These are phyloP conservation scores for Bergia sp. DNA, from an alignment of 92 coral and sea anemone genomes.

Conservation along the genomic window DNA sequence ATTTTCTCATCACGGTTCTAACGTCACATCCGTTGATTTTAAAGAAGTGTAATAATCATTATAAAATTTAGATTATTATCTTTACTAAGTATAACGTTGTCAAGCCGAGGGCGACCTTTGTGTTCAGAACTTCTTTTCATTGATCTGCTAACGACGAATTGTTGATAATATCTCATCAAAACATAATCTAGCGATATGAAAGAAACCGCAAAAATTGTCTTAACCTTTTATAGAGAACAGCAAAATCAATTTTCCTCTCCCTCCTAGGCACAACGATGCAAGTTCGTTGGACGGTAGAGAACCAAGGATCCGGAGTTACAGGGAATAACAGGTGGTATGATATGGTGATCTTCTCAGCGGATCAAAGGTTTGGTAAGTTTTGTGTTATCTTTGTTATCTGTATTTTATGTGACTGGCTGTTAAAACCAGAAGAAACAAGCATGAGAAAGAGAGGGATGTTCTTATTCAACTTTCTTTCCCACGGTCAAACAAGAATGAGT, in stretches of 20 bases:
- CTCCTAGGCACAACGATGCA: constrained; percentile 61
- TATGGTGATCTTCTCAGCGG: constrained; percentile 63
- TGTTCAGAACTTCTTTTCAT: too few relatives aligned
- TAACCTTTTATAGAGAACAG: background rate
- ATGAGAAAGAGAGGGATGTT: background rate
- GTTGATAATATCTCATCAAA: background rate
- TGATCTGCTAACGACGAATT: too few relatives aligned
- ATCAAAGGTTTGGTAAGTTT: constrained; percentile 55
- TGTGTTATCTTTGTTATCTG: background rate
- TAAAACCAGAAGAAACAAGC: background rate
- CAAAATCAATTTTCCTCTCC: background rate
- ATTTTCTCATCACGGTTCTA: too few relatives aligned
- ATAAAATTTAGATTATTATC: background rate
- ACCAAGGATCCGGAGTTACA: constrained; percentile 76
- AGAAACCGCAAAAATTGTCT: too few relatives aligned
- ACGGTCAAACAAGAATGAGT: too few relatives aligned
- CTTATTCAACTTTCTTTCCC: background rate
- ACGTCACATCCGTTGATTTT: too few relatives aligned
- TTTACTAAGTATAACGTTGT: background rate
- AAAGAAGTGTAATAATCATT: too few relatives aligned
- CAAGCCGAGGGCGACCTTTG: background rate
- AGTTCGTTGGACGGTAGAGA: constrained; percentile 71
- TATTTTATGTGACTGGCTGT: background rate
- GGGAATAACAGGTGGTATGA: constrained; percentile 64
- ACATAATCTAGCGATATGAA: too few relatives aligned